These are phyloP conservation scores for Mastomys natalensis DNA, from an alignment of 2,113 vertebrate genomes.

Conservation along the genomic window DNA sequence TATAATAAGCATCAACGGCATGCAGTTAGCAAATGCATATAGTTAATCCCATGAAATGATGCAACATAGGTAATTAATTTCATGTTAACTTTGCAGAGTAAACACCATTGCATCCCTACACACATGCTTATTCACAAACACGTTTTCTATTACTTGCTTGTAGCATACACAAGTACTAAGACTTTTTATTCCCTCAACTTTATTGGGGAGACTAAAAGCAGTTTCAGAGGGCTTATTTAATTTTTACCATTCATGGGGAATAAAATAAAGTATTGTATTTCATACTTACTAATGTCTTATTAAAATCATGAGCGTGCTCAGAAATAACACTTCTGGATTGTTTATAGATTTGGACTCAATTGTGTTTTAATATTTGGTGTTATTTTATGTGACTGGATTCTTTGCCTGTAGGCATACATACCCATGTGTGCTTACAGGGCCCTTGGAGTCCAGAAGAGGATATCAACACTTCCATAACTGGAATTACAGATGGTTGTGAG, in stretches of 20 bases:
- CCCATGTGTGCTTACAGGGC: not conserved
- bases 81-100: not conserved
- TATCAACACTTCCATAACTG: not conserved
- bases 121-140: not conserved
- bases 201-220: not conserved
- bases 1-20: not conserved
- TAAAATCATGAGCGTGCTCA: not conserved
- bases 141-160: not conserved
- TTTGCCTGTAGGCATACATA: not conserved
- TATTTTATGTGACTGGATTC: not conserved
- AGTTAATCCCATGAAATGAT: not conserved
- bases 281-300: conserved; percentile 20
- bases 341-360: conserved; percentile 11
- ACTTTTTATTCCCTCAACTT: not conserved
- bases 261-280: not conserved
- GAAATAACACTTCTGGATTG: not conserved
- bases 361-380: not conserved
- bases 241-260: not conserved
- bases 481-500: not conserved
- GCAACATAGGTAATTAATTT: not conserved
- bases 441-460: no score
- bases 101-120: not conserved
- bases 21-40: not conserved
- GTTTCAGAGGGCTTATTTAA: not conserved
- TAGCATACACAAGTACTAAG: not conserved